Conservation (phyloP, 2,888 invertebrate genomes). For the Agrochola litura region DNA sequence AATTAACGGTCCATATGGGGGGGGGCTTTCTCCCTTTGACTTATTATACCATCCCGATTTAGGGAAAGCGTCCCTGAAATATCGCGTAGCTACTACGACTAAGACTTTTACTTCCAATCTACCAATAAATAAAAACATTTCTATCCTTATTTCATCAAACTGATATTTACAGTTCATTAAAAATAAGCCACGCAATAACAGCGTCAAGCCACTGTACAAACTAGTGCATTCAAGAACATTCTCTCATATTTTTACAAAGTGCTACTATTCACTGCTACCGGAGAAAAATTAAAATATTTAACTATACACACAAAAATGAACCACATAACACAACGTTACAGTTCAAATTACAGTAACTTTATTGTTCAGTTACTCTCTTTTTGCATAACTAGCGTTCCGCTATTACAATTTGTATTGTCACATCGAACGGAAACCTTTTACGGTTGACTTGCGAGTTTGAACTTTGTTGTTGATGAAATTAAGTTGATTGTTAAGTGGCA, state of each 20-base stretch:
- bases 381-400: slow-evolving; percentile 65
- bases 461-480: slow-evolving; percentile 45
- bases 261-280: slow-evolving; percentile 20
- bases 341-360: neutral
- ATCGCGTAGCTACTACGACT: no score
- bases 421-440: slow-evolving; percentile 67
- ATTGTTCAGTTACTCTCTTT: slow-evolving; percentile 49
- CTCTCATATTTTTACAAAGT: slow-evolving; percentile 68
- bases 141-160: no score
- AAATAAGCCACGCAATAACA: slow-evolving; percentile 51
- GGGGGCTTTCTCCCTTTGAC: no score
- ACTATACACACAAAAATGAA: slow-evolving; percentile 7
- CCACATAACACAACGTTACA: accelerated
- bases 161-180: neutral
- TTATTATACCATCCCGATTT: no score
- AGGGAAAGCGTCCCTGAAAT: no score
- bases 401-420: slow-evolving; percentile 79
- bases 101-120: no score
- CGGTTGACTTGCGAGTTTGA: slow-evolving; percentile 48
- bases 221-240: slow-evolving; percentile 65
- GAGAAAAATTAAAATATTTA: slow-evolving; percentile 24
- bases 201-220: slow-evolving; percentile 39
- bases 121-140: no score
- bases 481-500: slow-evolving; percentile 25
- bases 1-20: no score